phyloP scores from a whole-genome alignment of 2,797 vertebrate genomes.

The Momotus momota region DNA sequence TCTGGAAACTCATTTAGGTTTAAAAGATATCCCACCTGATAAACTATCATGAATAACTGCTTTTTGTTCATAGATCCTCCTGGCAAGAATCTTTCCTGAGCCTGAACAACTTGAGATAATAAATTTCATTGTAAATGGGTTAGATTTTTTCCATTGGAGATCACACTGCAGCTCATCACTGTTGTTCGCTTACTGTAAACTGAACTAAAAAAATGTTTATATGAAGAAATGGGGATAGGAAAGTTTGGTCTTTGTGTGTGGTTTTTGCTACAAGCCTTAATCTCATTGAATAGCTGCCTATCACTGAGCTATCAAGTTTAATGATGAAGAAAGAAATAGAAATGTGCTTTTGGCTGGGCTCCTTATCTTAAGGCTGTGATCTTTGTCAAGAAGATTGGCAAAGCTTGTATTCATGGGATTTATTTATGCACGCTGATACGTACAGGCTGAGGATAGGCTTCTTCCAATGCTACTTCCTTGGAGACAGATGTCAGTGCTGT shows the following conservation, averaged over 20 bases:
- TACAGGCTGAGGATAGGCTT: background rate
- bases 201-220: background rate
- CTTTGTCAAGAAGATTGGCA: conserved; percentile 54
- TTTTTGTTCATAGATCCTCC: background rate
- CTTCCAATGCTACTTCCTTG: background rate
- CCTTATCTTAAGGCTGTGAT: conserved; percentile 40
- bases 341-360: conserved; percentile 38
- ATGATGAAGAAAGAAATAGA: conserved; percentile 49
- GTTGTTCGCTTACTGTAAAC: background rate
- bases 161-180: background rate
- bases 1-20: background rate
- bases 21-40: conserved; percentile 5
- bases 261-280: conserved; percentile 10
- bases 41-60: background rate
- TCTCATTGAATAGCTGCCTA: conserved; percentile 35
- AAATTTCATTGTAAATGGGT: background rate
- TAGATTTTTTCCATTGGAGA: background rate
- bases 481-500: conserved; percentile 24
- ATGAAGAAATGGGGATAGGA: background rate
- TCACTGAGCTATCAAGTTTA: conserved; percentile 47
- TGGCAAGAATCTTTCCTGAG: background rate
- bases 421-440: background rate
- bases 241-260: background rate
- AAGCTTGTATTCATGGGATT: conserved; percentile 14
- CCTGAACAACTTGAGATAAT: background rate